Evolutionary conservation across 1,140 invertebrate genomes (phyloP), one percentile per base, ranked within the genome.

Genomic region (Hesperophylax magnus): DNA sequence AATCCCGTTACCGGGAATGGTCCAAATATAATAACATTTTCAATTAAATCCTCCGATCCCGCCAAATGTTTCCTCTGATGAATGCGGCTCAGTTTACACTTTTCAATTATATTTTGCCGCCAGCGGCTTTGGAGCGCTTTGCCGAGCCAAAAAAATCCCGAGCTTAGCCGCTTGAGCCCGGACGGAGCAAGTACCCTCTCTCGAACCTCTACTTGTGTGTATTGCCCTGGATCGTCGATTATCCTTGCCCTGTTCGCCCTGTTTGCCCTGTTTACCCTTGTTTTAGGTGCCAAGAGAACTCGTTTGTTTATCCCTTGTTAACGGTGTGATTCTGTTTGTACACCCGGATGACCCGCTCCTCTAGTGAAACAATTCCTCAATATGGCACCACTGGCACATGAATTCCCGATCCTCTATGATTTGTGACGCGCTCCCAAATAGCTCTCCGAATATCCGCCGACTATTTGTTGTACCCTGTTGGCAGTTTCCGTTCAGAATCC

Each of bases 231-330:
- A 8, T n/a, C 75, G 58, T 24, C 72, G 24, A 56, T 56, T 53
- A 47, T 47, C 39, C 39, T 2, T 47, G 39, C 39, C 39, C 39
- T 14, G 39, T 47, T 47, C 39, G 3, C 72, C 52, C 65, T 69
- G 77, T 58, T 80, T 76, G 63, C 65, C 78, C 67, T 77, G 61
- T 82, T 75, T 74, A 67, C 69, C 54, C 61, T 65, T 54, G 63
- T 52, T 74, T 72, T 67, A 56, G 78, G 65, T 24, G 67, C 58
- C 77, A 82, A 80, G 80, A 39, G 80, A 79, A 80, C 82, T 80
- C 80, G 80, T 84, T 84, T 82, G 80, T 82, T 84, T 84, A 84
- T 72, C 80, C 83, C 83, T 84, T 84, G 83, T 84, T 84, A 84
- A 84, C 82, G 79, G 79, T 60, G 80, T 84, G 82, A 81, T 79